These are phyloP conservation scores for Steatornis caripensis DNA, from an alignment of 2,113 vertebrate species.

Conservation along the genomic window DNA sequence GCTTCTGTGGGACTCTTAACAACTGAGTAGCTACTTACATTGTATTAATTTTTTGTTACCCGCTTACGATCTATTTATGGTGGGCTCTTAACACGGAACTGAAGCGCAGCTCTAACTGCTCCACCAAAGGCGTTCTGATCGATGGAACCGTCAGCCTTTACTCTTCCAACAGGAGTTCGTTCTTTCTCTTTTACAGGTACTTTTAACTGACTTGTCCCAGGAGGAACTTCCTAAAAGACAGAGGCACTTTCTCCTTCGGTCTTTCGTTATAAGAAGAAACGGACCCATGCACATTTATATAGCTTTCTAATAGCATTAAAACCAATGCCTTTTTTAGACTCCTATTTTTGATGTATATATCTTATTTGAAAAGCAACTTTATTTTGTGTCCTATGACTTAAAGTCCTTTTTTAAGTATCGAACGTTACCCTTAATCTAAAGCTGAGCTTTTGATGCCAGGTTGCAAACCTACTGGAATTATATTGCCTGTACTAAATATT, in stretches of 20 bases:
- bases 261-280: conserved; percentile 61
- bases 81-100: neutral
- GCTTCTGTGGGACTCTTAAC: neutral
- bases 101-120: neutral
- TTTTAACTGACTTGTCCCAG: conserved; percentile 58
- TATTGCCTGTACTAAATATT: conserved; percentile 70
- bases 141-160: neutral
- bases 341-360: conserved; percentile 84
- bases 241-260: conserved; percentile 67
- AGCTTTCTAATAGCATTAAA: conserved; percentile 78
- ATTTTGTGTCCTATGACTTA: conserved; percentile 78
- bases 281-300: conserved; percentile 72
- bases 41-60: neutral
- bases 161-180: neutral
- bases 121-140: neutral
- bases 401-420: conserved; percentile 71
- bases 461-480: conserved; percentile 81
- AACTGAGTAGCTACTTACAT: neutral
- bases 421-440: conserved; percentile 66
- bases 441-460: conserved; percentile 74
- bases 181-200: conserved; percentile 58
- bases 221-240: conserved; percentile 64
- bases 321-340: conserved; percentile 80
- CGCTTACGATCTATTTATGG: neutral
- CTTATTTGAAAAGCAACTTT: conserved; percentile 80